A percentile compares a stretch with the other conserved stretches of the same genome.
Conservation (phyloP, 2,113 vertebrate genomes). For the Perca schrenkii region DNA sequence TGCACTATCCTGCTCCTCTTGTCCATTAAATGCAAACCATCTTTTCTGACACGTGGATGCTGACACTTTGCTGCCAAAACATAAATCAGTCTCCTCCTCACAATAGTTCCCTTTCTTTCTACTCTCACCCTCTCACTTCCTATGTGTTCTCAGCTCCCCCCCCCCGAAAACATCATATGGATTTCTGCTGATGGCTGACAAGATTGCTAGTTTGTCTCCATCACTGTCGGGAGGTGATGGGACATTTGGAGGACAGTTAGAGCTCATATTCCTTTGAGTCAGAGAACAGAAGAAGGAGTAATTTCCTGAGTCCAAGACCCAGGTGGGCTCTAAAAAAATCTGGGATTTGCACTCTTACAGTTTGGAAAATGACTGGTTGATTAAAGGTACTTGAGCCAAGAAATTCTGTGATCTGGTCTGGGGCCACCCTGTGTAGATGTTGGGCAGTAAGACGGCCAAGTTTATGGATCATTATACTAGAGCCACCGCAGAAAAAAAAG, state of each 20-base stretch:
- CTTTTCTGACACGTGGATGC: constrained; percentile 32
- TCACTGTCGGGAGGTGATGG: constrained; percentile 48
- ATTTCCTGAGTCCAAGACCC: constrained; percentile 69
- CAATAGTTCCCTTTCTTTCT: constrained; percentile 8
- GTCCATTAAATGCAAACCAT: constrained; percentile 44
- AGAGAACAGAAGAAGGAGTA: constrained; percentile 69
- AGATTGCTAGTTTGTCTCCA: constrained; percentile 41
- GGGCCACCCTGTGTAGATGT: constrained; percentile 36
- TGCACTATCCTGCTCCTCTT: constrained; percentile 29
- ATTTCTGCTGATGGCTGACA: constrained; percentile 50
- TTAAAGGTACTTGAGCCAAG: constrained; percentile 60
- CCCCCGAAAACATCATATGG: constrained; percentile 34
- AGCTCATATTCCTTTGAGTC: constrained; percentile 61
- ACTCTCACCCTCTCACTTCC: constrained; percentile 16
- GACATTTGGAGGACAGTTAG: constrained; percentile 54
- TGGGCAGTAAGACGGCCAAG: not conserved
- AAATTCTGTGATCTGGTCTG: constrained; percentile 46
- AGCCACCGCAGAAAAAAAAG: not conserved
- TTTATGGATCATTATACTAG: constrained; percentile 32
- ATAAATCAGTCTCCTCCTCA: constrained; percentile 31
- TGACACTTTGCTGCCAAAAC: constrained; percentile 38
- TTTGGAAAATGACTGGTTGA: constrained; percentile 64
- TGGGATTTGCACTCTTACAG: not conserved
- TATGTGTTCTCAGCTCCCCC: constrained; percentile 39
- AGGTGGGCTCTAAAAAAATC: constrained; percentile 69